Conservation (phyloP, 2,888 invertebrate species). For the Subacronicta megacephala region DNA sequence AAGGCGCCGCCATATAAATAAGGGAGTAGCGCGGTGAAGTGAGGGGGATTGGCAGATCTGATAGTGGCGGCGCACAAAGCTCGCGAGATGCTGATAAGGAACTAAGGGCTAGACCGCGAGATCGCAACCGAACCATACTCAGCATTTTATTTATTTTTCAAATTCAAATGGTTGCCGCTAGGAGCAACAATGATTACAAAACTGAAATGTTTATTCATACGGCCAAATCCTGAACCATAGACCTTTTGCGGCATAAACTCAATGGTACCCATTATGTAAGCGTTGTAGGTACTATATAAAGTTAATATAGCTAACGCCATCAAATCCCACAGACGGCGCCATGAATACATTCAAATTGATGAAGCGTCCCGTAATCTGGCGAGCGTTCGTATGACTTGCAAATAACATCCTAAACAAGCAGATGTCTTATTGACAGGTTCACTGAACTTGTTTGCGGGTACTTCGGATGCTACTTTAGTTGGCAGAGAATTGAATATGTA, state of each 20-base stretch:
- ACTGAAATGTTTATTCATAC: slow-evolving; percentile 19
- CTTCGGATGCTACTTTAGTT: slow-evolving; percentile 64
- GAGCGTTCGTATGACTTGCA: slow-evolving; percentile 73
- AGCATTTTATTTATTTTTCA: slow-evolving; percentile 68
- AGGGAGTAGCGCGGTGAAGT: slow-evolving; percentile 68
- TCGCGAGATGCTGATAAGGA: slow-evolving; percentile 77
- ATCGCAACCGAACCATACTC: slow-evolving; percentile 71
- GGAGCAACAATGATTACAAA: slow-evolving; percentile 24
- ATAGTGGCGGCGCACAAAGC: slow-evolving; percentile 79
- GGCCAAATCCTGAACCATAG: slow-evolving; percentile 28
- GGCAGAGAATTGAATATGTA: slow-evolving; percentile 70
- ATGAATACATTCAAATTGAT: slow-evolving; percentile 60
- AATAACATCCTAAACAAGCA: slow-evolving; percentile 79
- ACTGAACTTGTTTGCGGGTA: slow-evolving; percentile 69
- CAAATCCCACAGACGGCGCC: slow-evolving; percentile 46
- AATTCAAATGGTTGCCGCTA: slow-evolving; percentile 47
- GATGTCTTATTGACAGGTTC: slow-evolving; percentile 79
- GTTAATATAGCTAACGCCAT: slow-evolving; percentile 29
- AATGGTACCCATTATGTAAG: slow-evolving; percentile 22
- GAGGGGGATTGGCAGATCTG: slow-evolving; percentile 76
- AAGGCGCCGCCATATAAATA: slow-evolving; percentile 83
- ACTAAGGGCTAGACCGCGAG: slow-evolving; percentile 66
- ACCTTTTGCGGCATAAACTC: slow-evolving; percentile 21
- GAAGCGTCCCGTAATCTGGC: slow-evolving; percentile 57
- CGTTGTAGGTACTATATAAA: slow-evolving; percentile 23